Evolutionary conservation across 1,140 invertebrate genomes (phyloP).

Genomic region (Aphis craccivora): DNA sequence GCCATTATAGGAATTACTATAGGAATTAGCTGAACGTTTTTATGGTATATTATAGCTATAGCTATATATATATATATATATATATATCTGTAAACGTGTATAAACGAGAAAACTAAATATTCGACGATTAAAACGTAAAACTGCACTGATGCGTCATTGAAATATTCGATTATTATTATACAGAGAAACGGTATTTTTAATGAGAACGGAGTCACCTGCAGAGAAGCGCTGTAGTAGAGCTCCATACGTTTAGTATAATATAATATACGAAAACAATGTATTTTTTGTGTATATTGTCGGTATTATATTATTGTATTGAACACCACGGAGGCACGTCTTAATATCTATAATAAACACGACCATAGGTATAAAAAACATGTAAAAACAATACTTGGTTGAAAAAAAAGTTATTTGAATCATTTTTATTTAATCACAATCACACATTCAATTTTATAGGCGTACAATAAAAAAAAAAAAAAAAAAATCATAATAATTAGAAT

Average conservation of each 20-base stretch:
- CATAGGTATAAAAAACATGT: neutral
- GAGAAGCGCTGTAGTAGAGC: neutral
- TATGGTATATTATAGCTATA: neutral
- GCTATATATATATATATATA: neutral
- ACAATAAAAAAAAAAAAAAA: slow-evolving; percentile 44
- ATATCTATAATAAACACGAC: neutral
- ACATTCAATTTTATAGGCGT: slow-evolving; percentile 21
- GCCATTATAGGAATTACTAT: neutral
- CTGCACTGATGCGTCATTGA: neutral
- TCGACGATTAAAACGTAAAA: neutral
- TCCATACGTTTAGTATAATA: neutral
- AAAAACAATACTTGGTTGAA: neutral
- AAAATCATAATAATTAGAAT: slow-evolving; percentile 28
- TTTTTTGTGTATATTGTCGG: no score
- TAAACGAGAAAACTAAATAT: neutral
- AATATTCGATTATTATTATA: neutral
- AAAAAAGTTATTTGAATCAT: slow-evolving; percentile 30
- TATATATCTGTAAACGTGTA: neutral
- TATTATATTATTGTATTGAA: no score
- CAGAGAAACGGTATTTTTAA: neutral
- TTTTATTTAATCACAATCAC: slow-evolving; percentile 54
- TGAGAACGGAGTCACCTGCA: neutral
- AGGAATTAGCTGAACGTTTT: neutral
- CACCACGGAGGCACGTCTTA: neutral
- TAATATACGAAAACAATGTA: neutral